Evolutionary conservation across 2,888 invertebrate species (phyloP).

Genomic region (Serrognathus titanus): DNA sequence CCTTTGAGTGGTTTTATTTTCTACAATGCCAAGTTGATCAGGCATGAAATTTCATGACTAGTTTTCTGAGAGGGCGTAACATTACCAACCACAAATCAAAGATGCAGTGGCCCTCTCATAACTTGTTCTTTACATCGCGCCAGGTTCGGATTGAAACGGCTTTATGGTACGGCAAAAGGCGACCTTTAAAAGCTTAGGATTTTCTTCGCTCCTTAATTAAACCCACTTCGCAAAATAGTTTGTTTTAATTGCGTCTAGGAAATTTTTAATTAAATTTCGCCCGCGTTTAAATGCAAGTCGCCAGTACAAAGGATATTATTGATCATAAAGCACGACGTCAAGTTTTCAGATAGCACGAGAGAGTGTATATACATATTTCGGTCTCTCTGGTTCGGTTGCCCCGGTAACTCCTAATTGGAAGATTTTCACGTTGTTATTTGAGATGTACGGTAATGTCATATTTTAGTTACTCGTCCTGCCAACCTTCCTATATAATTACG

Average conservation of each 20-base stretch:
- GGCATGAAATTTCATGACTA: conserved; percentile 38
- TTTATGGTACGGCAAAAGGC: too few relatives aligned
- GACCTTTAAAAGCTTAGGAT: too few relatives aligned
- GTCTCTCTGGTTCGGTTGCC: conserved; percentile 34
- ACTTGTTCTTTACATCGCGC: conserved; percentile 38
- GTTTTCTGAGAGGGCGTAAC: conserved; percentile 41
- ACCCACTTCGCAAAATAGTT: too few relatives aligned
- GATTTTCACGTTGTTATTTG: conserved; percentile 43
- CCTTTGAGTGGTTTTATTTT: conserved; percentile 29
- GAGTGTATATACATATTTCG: conserved; percentile 7
- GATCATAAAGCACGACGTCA: conserved; percentile 1
- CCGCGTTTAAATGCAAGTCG: too few relatives aligned
- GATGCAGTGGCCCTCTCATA: conserved; percentile 44
- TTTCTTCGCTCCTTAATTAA: too few relatives aligned
- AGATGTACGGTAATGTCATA: conserved; percentile 38
- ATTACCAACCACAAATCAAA: conserved; percentile 46
- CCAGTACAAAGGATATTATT: background rate
- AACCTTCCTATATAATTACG: conserved; percentile 21
- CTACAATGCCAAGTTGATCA: conserved; percentile 31
- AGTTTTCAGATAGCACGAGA: background rate
- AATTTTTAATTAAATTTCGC: too few relatives aligned
- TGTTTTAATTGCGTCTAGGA: too few relatives aligned
- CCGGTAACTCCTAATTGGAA: conserved; percentile 43
- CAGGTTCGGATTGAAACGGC: conserved; percentile 27
- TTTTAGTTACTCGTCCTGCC: conserved; percentile 28